A percentile compares a stretch with the other conserved stretches of the same genome.
Evolutionary conservation across 2,888 invertebrate species (phyloP).

Genomic region (Latheticus oryzae): DNA sequence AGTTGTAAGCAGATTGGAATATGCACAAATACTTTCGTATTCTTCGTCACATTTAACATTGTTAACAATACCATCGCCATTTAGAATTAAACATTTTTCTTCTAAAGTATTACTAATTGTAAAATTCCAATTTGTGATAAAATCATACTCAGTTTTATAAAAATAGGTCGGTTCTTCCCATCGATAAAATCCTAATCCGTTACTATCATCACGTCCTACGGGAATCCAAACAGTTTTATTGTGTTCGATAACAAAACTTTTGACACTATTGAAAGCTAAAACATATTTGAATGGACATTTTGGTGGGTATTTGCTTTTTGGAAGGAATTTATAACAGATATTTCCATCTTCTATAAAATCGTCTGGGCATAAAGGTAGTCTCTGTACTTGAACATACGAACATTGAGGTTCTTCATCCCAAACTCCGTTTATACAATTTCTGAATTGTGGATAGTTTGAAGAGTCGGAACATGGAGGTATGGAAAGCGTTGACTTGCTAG

Average conservation of each 20-base stretch:
- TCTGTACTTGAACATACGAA: not conserved
- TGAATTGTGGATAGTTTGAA: slow-evolving; percentile 3
- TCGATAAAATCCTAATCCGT: slow-evolving; percentile 6
- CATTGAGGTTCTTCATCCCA: slow-evolving; percentile 3
- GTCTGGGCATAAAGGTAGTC: slow-evolving; percentile 2
- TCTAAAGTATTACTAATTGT: slow-evolving; percentile 1
- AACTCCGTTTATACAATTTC: slow-evolving; percentile 6
- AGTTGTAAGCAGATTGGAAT: not conserved
- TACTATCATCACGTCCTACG: slow-evolving; percentile 5
- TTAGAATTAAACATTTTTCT: not conserved
- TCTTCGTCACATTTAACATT: slow-evolving; percentile 3
- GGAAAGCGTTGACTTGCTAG: not conserved
- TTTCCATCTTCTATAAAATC: not conserved
- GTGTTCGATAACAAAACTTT: not conserved
- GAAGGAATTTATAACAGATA: slow-evolving; percentile 3
- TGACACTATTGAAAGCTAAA: slow-evolving; percentile 8
- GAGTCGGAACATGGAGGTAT: slow-evolving; percentile 1
- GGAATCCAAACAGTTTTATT: slow-evolving; percentile 14
- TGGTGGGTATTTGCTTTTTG: slow-evolving; percentile 2
- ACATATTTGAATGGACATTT: slow-evolving; percentile 14
- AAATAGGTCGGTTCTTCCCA: slow-evolving; percentile 10
- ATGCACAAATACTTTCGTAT: slow-evolving; percentile 5
- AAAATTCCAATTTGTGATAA: not conserved
- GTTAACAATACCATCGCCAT: not conserved
- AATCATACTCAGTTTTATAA: slow-evolving; percentile 2